Evolutionary conservation across 92 coral and sea anemone genomes (phyloP).

Genomic region (Diadumene lineata): DNA sequence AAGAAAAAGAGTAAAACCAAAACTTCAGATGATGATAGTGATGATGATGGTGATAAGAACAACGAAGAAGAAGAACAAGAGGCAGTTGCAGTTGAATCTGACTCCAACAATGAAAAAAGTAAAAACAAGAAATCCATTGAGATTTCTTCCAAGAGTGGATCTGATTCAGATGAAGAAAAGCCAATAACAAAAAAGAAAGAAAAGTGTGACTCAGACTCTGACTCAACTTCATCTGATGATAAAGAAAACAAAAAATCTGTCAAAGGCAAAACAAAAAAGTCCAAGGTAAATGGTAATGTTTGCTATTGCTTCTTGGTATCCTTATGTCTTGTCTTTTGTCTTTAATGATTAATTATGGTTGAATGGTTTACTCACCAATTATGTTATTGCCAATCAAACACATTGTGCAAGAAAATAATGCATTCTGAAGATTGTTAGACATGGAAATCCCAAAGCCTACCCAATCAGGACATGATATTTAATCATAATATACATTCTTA

Average conservation of each 20-base stretch:
- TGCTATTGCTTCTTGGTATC: too few species aligned
- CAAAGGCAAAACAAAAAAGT: constrained; percentile 12
- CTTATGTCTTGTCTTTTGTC: too few species aligned
- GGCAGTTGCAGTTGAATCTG: not conserved
- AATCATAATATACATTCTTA: too few species aligned
- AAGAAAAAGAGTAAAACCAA: not conserved
- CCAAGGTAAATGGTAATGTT: not conserved
- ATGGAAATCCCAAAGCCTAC: too few species aligned
- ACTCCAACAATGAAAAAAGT: constrained; percentile 1
- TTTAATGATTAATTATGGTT: too few species aligned
- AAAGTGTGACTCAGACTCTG: constrained; percentile 3
- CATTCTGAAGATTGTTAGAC: too few species aligned
- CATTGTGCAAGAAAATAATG: too few species aligned
- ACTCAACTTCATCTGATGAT: constrained; percentile 8
- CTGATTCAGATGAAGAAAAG: constrained; percentile 17
- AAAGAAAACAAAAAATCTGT: constrained; percentile 19
- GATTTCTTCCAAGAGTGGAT: not conserved
- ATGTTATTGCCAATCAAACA: too few species aligned
- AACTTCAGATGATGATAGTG: constrained; percentile 13
- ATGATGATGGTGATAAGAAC: constrained; percentile 9
- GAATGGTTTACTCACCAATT: too few species aligned
- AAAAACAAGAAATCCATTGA: not conserved
- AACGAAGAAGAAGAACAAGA: constrained; percentile 1
- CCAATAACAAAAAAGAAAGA: constrained; percentile 1
- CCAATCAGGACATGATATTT: too few species aligned